Evolutionary conservation across 1,140 invertebrate species (phyloP), one percentile per base, ranked within the genome.

Genomic region (Hypothenemus hampei): DNA sequence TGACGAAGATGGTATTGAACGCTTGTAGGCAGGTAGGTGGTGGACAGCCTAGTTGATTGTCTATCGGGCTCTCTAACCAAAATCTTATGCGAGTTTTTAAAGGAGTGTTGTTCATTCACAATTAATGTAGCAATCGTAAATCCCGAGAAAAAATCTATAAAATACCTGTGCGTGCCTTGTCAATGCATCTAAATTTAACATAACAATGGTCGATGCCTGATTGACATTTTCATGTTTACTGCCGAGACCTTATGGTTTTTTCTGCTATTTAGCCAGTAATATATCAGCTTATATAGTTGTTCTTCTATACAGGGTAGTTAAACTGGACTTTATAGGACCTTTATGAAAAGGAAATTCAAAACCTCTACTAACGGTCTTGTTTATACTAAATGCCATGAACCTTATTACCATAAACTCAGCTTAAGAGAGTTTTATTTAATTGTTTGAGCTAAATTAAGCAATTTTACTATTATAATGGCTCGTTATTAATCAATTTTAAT

Each of bases 341-440:
- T 49, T 39, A 49, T 49, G 46, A 49, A 24, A 22, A 49, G 46
- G 46, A 49, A 49, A 49, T 49, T 49, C 46, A 49, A 49, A 49
- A 49, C 46, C 46, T 49, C 35, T 24, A 39, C 20, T 16, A 49
- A 37, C 8, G 46, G 33, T 49, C 39, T 37, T 37, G 20, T 31
- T 36, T 15, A 15, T 47, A 35, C 45, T 24, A 23, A 49, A 49
- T 49, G 46, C 46, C 46, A 49, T 49, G 46, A 49, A 49, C 46
- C 46, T 49, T 20, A 49, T 49, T 49, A 49, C 46, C 46, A 49
- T 49, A 49, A 49, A 49, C 33, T 35, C 33, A 29, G 21, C 21
- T 39, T 45, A 29, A 49, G 33, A 49, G n/a, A n/a, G 46, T 35
- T 37, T 36, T 36, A 35, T 37, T 37, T 49, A 49, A 49, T 49